Conservation (phyloP, 2,113 vertebrate genomes). For the Hemiscyllium ocellatum region DNA sequence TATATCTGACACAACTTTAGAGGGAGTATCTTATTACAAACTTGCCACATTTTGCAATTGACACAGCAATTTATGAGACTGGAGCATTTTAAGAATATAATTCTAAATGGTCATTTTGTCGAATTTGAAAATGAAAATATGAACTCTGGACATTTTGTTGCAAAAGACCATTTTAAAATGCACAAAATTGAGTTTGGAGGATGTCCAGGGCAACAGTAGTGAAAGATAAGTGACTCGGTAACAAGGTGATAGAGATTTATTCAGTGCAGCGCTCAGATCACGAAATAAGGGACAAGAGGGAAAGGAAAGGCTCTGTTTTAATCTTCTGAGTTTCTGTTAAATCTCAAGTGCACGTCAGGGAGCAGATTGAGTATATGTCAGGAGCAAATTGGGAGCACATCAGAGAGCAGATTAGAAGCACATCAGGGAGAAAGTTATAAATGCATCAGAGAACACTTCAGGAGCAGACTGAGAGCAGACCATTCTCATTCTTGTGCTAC, state of each 20-base stretch:
- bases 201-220: neutral
- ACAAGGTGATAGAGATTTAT: neutral
- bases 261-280: neutral
- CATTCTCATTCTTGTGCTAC: neutral
- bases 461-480: neutral
- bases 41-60: neutral
- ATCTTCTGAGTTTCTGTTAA: constrained; percentile 14
- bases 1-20: neutral
- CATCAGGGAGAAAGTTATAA: neutral
- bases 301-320: neutral
- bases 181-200: neutral
- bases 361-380: neutral
- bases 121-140: neutral
- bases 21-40: neutral
- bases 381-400: neutral
- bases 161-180: neutral
- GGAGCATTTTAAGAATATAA: neutral
- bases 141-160: neutral
- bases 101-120: neutral
- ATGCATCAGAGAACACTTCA: neutral
- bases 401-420: neutral
- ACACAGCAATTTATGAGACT: neutral
- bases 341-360: neutral
- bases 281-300: neutral
- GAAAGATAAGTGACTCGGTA: neutral